Evolutionary conservation across 2,888 invertebrate genomes (phyloP), one percentile per base, ranked within the genome.

Genomic region (Caradrina kadenii): DNA sequence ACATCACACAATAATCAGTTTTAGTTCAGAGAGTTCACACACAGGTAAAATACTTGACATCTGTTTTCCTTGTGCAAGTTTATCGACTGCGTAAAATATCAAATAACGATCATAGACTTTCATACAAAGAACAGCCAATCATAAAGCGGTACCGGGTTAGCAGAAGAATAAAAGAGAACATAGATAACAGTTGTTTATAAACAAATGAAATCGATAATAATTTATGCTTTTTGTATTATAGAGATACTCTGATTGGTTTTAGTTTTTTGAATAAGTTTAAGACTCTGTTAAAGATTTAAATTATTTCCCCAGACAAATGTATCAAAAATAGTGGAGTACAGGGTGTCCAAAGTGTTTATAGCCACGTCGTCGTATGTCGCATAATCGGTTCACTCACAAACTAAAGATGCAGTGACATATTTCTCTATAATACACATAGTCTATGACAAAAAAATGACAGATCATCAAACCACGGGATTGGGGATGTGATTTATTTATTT

Each of bases 401-500:
- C 49, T 72, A 77, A 19, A 71, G 62, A 73, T 8, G 13, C 5
- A 64, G 8, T 83, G 83, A 83, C 82, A 82, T 64, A 45, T 65
- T 56, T 70, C 62, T 69, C 55, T 72, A 15, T 8, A 15, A 7
- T 48, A 49, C 10, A n/a, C 1, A 58, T 58, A 66, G 58, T 80
- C 73, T 80, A 65, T 83, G 81, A 72, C 73, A 71, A 76, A 85
- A 80, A 77, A 87, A 86, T 90, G 90, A 91, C 91, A 92, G 88
- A 83, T 89, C 87, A 88, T 84, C 86, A 85, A 82, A 88, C 88
- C 89, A 91, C 90, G 89, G 90, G 89, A 88, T 87, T 85, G 83
- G 88, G 85, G 87, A 89, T 90, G 86, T 90, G 87, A 90, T 86
- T 86, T 89, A 88, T 89, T 91, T 91, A 87, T 90, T 89, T 89